A percentile compares a stretch with the other conserved stretches of the same genome.
These are phyloP conservation scores for Hypena proboscidalis DNA, from an alignment of 2,888 invertebrate species.

Conservation along the genomic window DNA sequence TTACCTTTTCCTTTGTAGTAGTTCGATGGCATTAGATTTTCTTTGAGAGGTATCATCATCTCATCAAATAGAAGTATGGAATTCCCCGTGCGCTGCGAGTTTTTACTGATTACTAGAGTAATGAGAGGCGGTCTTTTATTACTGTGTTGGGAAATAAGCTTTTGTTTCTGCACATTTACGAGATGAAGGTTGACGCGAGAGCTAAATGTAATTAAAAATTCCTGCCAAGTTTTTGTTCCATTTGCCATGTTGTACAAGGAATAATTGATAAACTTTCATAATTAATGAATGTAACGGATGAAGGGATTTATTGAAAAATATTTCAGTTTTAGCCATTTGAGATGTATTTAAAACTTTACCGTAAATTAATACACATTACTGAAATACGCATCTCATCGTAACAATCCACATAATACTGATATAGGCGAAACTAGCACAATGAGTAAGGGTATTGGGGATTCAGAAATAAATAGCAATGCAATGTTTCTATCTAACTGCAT, in stretches of 20 bases:
- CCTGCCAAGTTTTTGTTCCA: constrained; percentile 47
- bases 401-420: constrained; percentile 8
- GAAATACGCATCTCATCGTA: too few relatives aligned
- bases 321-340: constrained; percentile 9
- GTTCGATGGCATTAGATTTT: constrained; percentile 41
- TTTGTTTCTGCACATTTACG: constrained; percentile 61
- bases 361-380: too few relatives aligned
- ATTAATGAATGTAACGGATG: constrained; percentile 22
- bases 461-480: not conserved
- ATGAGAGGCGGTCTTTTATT: constrained; percentile 60
- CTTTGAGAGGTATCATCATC: constrained; percentile 29
- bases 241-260: constrained; percentile 30
- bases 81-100: constrained; percentile 39
- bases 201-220: constrained; percentile 62
- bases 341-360: constrained; percentile 23
- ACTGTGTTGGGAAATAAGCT: constrained; percentile 61
- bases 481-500: too few relatives aligned
- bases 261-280: constrained; percentile 50
- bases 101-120: constrained; percentile 65
- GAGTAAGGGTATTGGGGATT: too few relatives aligned
- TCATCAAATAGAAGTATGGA: constrained; percentile 47
- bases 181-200: constrained; percentile 54
- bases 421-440: constrained; percentile 11
- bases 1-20: constrained; percentile 18
- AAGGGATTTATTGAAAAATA: constrained; percentile 23